Conservation (phyloP, 2,888 invertebrate species). For the Cataglyphis altisquamis region DNA sequence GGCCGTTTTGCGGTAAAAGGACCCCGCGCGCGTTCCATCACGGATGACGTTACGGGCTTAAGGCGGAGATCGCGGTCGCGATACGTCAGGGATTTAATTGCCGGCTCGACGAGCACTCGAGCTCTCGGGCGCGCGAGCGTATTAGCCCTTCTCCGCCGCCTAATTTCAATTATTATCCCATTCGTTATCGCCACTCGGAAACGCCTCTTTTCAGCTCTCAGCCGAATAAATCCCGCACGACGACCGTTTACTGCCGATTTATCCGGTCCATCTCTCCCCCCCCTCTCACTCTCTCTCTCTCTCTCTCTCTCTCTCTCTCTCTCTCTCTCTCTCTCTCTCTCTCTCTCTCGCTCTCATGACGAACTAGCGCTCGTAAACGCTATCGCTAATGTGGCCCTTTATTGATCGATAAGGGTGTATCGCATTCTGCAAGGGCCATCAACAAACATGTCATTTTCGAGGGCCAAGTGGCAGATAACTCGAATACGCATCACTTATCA, state of each 20-base stretch:
- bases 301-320: neutral
- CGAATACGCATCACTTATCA: neutral
- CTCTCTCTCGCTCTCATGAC: conserved; percentile 15
- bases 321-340: conserved; percentile 17
- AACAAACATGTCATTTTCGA: neutral
- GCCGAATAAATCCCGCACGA: conserved; percentile 58
- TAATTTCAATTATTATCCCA: conserved; percentile 80
- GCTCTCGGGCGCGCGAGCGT: conserved; percentile 48
- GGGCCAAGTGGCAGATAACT: neutral
- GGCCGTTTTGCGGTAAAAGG: conserved; percentile 47
- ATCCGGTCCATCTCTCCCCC: conserved; percentile 10
- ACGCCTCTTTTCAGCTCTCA: conserved; percentile 75
- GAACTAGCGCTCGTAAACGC: conserved; percentile 23
- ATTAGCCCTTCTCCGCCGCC: conserved; percentile 69
- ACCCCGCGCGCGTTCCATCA: conserved; percentile 60
- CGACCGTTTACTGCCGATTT: conserved; percentile 57
- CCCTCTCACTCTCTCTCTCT: neutral
- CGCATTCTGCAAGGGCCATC: neutral
- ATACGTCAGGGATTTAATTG: conserved; percentile 74
- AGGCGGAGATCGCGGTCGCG: conserved; percentile 71
- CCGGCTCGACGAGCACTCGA: conserved; percentile 62
- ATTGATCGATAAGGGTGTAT: conserved; percentile 20
- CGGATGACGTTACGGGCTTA: conserved; percentile 65
- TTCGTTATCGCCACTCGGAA: conserved; percentile 72
- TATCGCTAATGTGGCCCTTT: conserved; percentile 33